Evolutionary conservation across 2,888 invertebrate genomes (phyloP), one percentile per base, ranked within the genome.

Genomic region (Drosophila vallismaia): DNA sequence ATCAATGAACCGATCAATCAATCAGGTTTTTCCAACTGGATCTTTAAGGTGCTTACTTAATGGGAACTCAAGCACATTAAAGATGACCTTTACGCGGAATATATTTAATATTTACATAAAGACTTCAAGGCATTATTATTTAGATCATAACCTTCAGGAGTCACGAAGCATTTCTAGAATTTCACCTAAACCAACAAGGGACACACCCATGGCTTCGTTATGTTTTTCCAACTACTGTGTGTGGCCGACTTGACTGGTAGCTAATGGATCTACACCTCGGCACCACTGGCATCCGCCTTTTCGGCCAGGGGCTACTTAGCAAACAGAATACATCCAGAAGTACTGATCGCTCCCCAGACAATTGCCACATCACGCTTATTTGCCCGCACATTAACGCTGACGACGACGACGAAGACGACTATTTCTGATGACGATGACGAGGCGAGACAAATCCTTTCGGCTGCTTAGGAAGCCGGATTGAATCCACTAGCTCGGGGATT

Each of bases 321-420:
- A 56, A 53, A 71, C 45, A 70, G 31, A 50, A 62, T 48, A 55
- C 52, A 6, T 36, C n/a, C 36, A n/a, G 36, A 56, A 38, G 38
- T 57, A 28, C 51, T 40, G 26, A 54, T 33, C 31, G 55, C 66
- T 76, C 77, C 75, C 75, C 77, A 83, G 83, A 86, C 86, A 83
- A 86, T 86, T 88, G 87, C 82, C 79, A 77, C 71, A 84, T 84
- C 87, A 88, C 83, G 87, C 87, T 88, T 85, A 85, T 85, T 85
- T 85, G 85, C 87, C 60, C 66, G 79, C 85, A 87, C 84, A 85
- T 88, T 85, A 84, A 83, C 86, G 81, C 67, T 33, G 74, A 60
- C 79, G 79, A 58, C 73, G 71, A 49, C 46, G 72, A 31, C 36
- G 48, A 28, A 33, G 53, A 26, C 36, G 64, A 66, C 24, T 57